phyloP scores from a whole-genome alignment of 2,888 invertebrate genomes.

The Caenorhabditis doughertyi region DNA sequence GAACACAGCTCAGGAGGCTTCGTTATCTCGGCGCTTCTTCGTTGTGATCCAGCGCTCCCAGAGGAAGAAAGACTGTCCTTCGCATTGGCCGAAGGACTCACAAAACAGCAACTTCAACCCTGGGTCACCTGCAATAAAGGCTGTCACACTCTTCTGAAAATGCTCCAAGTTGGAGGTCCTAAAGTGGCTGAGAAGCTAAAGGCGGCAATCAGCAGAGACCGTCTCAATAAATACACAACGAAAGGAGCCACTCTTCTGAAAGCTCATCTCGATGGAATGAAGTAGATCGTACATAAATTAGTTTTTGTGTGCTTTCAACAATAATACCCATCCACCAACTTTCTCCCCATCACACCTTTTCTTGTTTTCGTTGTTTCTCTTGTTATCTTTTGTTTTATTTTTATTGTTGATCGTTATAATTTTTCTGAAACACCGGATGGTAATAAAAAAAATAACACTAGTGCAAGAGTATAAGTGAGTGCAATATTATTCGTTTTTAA shows the following conservation, averaged over 20 bases:
- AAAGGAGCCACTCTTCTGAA: slow-evolving; percentile 69
- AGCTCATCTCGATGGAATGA: slow-evolving; percentile 54
- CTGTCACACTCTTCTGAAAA: slow-evolving; percentile 77
- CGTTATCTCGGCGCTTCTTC: slow-evolving; percentile 56
- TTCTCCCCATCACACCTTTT: background rate
- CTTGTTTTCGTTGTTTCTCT: too few species aligned
- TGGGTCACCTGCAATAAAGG: slow-evolving; percentile 80
- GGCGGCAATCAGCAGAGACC: slow-evolving; percentile 65
- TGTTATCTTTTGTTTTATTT: too few species aligned
- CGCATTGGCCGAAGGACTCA: slow-evolving; percentile 69
- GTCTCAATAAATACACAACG: slow-evolving; percentile 66
- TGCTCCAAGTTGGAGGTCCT: slow-evolving; percentile 74
- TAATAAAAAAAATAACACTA: background rate
- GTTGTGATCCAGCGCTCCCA: slow-evolving; percentile 66
- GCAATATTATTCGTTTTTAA: too few species aligned
- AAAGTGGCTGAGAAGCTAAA: slow-evolving; percentile 64
- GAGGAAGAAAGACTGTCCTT: slow-evolving; percentile 73
- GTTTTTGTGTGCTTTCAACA: too few species aligned
- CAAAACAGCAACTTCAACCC: slow-evolving; percentile 69
- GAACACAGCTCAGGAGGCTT: slow-evolving; percentile 71
- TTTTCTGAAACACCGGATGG: background rate
- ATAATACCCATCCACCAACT: background rate
- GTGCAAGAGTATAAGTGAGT: background rate
- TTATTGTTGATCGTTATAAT: background rate
- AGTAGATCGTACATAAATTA: slow-evolving; percentile 19